Percentiles rank a stretch among this genome's conserved stretches.
Evolutionary conservation across 2,113 vertebrate genomes (phyloP).

Genomic region (Plectropomus leopardus): DNA sequence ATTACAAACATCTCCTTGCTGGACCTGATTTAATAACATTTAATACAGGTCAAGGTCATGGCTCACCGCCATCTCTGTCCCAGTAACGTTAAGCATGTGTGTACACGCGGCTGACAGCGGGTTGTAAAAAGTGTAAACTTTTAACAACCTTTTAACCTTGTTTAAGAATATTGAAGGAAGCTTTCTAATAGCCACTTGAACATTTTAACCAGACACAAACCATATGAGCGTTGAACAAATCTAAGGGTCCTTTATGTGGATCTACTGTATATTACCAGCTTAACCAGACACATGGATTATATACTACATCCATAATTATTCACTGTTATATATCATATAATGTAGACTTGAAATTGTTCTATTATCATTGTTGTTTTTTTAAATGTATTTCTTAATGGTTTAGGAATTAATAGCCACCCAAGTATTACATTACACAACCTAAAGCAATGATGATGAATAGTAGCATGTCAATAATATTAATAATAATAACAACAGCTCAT

Average conservation of each 20-base stretch:
- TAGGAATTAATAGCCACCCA: background rate
- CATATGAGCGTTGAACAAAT: constrained; percentile 49
- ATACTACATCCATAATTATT: background rate
- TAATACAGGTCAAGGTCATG: constrained; percentile 62
- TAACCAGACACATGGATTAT: background rate
- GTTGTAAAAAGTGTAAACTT: constrained; percentile 71
- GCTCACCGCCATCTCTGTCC: constrained; percentile 15
- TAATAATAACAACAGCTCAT: background rate
- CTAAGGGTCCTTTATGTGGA: background rate
- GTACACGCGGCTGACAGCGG: constrained; percentile 51
- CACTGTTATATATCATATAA: background rate
- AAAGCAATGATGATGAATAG: background rate
- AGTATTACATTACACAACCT: background rate
- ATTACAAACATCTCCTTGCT: background rate
- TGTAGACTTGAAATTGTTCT: background rate
- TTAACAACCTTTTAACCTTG: constrained; percentile 70
- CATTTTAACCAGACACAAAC: constrained; percentile 77
- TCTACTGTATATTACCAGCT: background rate
- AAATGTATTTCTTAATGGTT: background rate
- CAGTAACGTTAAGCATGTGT: constrained; percentile 30
- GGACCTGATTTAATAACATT: constrained; percentile 8
- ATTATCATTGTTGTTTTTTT: constrained; percentile 5
- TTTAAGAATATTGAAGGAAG: constrained; percentile 75
- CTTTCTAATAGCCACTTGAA: constrained; percentile 78
- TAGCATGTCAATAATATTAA: background rate